Percentiles rank a stretch among this genome's conserved stretches.
phyloP scores from a whole-genome alignment of 1,140 invertebrate genomes.

The Bombus pascuorum region DNA sequence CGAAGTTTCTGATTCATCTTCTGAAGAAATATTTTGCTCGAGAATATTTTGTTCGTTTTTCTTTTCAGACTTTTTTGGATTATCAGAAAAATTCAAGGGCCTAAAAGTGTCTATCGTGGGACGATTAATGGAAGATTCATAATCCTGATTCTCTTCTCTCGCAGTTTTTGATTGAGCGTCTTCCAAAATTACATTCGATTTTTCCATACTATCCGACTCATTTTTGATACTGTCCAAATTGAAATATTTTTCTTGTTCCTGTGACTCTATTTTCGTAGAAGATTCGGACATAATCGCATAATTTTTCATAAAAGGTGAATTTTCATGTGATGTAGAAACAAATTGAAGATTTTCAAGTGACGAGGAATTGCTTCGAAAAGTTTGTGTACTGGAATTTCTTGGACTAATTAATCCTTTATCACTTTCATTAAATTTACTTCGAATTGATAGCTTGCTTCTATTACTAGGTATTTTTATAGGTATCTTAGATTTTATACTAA shows the following conservation, averaged over 20 bases:
- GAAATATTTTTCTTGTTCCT: neutral
- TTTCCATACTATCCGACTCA: neutral
- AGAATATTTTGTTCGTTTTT: neutral
- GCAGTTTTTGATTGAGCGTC: neutral
- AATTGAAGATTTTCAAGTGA: neutral
- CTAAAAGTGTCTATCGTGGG: too few species aligned
- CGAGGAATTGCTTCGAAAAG: neutral
- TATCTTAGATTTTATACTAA: conserved; percentile 26
- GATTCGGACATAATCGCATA: too few species aligned
- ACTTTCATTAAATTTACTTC: neutral
- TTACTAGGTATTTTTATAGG: conserved; percentile 21
- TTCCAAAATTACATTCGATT: neutral
- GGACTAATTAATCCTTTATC: too few species aligned
- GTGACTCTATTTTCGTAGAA: neutral
- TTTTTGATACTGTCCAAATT: neutral
- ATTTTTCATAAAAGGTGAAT: neutral
- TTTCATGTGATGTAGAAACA: neutral
- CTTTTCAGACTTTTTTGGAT: neutral
- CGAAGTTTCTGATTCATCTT: neutral
- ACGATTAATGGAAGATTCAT: too few species aligned
- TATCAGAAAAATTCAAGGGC: too few species aligned
- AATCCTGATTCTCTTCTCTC: too few species aligned
- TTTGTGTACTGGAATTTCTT: neutral
- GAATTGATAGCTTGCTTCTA: neutral
- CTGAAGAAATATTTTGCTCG: neutral